Percentiles rank a stretch among this genome's conserved stretches.
Evolutionary conservation across 2,888 invertebrate genomes (phyloP).

Genomic region (Macrosoma leucophasiata): DNA sequence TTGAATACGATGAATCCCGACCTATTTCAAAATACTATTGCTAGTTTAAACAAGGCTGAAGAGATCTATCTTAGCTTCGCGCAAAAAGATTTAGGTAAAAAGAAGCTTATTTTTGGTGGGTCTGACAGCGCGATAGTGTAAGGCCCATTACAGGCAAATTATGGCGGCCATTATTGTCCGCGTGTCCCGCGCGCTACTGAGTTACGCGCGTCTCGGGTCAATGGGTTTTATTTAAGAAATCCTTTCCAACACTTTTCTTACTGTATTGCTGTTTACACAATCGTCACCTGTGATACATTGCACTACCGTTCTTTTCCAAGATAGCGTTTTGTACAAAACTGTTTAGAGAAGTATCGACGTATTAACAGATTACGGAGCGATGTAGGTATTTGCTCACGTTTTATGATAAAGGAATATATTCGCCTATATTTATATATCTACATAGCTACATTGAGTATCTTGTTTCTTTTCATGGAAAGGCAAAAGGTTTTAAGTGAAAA

Average conservation of each 20-base stretch:
- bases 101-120: constrained; percentile 66
- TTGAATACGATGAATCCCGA: constrained; percentile 20
- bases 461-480: too few species aligned
- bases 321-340: too few species aligned
- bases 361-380: too few species aligned
- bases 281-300: constrained; percentile 10
- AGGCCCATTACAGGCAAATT: constrained; percentile 72
- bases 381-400: too few species aligned
- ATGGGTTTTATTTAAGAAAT: constrained; percentile 64
- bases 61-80: constrained; percentile 38
- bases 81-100: constrained; percentile 32
- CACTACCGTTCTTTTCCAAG: too few species aligned
- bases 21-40: too few species aligned
- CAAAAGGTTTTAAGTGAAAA: too few species aligned
- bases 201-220: constrained; percentile 62
- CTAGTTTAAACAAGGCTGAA: too few species aligned
- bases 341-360: too few species aligned
- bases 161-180: constrained; percentile 68
- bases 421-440: too few species aligned
- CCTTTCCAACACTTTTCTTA: constrained; percentile 34
- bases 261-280: constrained; percentile 20
- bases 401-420: too few species aligned
- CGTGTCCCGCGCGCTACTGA: constrained; percentile 60
- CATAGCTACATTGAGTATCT: too few species aligned
- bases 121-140: constrained; percentile 73